Evolutionary conservation across 37 sponge, comb jelly and placozoan species (phyloP), one percentile per base, ranked within the genome.

Genomic region (Petrosia ficiformis): DNA sequence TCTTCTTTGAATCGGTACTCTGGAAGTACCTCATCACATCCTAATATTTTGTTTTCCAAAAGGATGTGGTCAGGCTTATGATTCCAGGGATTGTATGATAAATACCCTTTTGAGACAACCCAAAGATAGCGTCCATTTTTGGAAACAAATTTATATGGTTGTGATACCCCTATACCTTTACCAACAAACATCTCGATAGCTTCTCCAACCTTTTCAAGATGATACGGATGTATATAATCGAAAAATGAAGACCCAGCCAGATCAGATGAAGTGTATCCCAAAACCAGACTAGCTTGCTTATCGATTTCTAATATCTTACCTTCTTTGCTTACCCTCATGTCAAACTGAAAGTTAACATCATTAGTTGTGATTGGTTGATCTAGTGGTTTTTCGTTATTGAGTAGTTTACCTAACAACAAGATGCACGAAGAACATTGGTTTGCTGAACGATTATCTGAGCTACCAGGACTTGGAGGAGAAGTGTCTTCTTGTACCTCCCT

Each of bases 81-180:
- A 72, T 80, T 90, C 90, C 90, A 90, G 0, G 90, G 90, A 59
- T 90, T 82, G 70, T 84, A 90, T 35, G 85, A 76, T 1, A 81
- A 42, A 56, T 76, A 90, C 1, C 86, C 86, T 63, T 80, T 80
- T 4, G 90, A 74, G 39, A 77, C 64, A 24, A 84, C 28, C 90
- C 90, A 90, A 4, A 90, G 11, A 32, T 54, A 84, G 11, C 77
- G 67, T 0, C 77, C 66, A 5, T 82, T 72, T 71, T 90, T 90
- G 4, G 86, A 80, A 28, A 38, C 42, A 2, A 90, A 33, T n/a
- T 86, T 59, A 29, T 80, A 90, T n/a, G 81, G 86, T 1, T 75
- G 72, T 0, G 90, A 80, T 0, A 81, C 57, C 3, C 90, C 90
- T 38, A 69, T 57, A 21, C 85, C 86, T 3, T 67, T 80, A 35